Evolutionary conservation across 2,113 vertebrate genomes (phyloP).

Genomic region (Poeciliopsis occidentalis): DNA sequence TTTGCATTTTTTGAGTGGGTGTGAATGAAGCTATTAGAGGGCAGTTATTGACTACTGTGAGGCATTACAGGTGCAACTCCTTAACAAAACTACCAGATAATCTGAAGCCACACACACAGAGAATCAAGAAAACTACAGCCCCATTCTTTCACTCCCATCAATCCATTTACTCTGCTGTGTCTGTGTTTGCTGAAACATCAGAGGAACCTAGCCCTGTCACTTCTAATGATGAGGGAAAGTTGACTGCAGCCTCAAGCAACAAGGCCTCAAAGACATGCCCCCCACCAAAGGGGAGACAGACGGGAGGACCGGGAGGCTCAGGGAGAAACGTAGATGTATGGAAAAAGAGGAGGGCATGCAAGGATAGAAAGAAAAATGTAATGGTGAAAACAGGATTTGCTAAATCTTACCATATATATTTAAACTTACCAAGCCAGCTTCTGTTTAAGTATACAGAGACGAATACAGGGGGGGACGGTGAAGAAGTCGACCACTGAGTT

Average conservation of each 20-base stretch:
- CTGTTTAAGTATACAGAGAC: slow-evolving; percentile 98
- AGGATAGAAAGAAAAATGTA: slow-evolving; percentile 26
- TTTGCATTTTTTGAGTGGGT: slow-evolving; percentile 18
- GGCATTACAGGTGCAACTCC: slow-evolving; percentile 50
- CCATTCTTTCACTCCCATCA: slow-evolving; percentile 50
- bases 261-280: no score
- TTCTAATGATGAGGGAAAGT: slow-evolving; percentile 63
- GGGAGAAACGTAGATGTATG: slow-evolving; percentile 25
- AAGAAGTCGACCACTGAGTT: no score
- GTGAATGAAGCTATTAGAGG: slow-evolving; percentile 48
- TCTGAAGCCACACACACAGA: slow-evolving; percentile 24
- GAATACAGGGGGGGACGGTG: no score
- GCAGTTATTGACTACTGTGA: slow-evolving; percentile 31
- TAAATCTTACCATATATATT: not conserved
- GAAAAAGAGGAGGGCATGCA: slow-evolving; percentile 65
- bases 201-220: slow-evolving; percentile 64
- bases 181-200: slow-evolving; percentile 60
- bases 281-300: slow-evolving; percentile 48
- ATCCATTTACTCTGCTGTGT: slow-evolving; percentile 51
- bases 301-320: slow-evolving; percentile 22
- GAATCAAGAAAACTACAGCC: slow-evolving; percentile 10
- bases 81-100: slow-evolving; percentile 42
- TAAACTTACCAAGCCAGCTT: slow-evolving; percentile 98
- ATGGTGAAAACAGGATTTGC: not conserved
- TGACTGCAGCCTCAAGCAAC: slow-evolving; percentile 63